Percentiles rank a stretch among this genome's conserved stretches.
phyloP scores from a whole-genome alignment of 2,797 vertebrate species.

The Hoplostethus mediterraneus region DNA sequence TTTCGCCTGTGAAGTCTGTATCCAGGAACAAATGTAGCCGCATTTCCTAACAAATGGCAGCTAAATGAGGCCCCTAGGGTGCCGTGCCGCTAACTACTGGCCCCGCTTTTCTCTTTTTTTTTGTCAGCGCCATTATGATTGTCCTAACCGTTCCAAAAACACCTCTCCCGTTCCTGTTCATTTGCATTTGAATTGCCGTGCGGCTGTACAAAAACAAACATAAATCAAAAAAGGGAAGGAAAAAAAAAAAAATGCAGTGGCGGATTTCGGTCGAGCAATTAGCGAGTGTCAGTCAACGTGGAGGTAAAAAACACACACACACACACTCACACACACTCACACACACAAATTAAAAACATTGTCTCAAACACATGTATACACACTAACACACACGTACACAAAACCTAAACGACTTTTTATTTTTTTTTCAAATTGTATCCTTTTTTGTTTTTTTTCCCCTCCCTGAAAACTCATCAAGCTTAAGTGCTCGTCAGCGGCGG shows the following conservation, averaged over 20 bases:
- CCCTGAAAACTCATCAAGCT: slow-evolving; percentile 81
- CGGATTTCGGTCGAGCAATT: slow-evolving; percentile 81
- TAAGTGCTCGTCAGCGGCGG: slow-evolving; percentile 75
- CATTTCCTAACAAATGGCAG: slow-evolving; percentile 85
- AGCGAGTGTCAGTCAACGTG: slow-evolving; percentile 80
- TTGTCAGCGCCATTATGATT: slow-evolving; percentile 82
- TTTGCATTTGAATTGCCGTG: slow-evolving; percentile 85
- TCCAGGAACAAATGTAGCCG: slow-evolving; percentile 84
- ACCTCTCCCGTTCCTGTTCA: slow-evolving; percentile 78
- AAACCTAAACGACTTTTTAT: slow-evolving; percentile 23
- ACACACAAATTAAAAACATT: slow-evolving; percentile 70
- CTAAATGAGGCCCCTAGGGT: slow-evolving; percentile 85
- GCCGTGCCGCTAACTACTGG: slow-evolving; percentile 75
- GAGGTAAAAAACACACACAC: slow-evolving; percentile 67
- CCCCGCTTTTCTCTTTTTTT: slow-evolving; percentile 66
- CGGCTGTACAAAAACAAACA: slow-evolving; percentile 81
- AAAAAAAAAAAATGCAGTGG: slow-evolving; percentile 60
- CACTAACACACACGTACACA: slow-evolving; percentile 32
- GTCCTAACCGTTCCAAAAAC: slow-evolving; percentile 83
- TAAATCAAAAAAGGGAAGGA: slow-evolving; percentile 75
- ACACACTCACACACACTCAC: slow-evolving; percentile 32
- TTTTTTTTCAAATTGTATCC: slow-evolving; percentile 58
- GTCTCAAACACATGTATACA: slow-evolving; percentile 51
- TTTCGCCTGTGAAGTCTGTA: slow-evolving; percentile 75
- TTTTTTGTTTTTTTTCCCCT: slow-evolving; percentile 53